Base-by-base conservation (phyloP, 2,888 invertebrate genomes). In the Nezara viridula region DNA sequence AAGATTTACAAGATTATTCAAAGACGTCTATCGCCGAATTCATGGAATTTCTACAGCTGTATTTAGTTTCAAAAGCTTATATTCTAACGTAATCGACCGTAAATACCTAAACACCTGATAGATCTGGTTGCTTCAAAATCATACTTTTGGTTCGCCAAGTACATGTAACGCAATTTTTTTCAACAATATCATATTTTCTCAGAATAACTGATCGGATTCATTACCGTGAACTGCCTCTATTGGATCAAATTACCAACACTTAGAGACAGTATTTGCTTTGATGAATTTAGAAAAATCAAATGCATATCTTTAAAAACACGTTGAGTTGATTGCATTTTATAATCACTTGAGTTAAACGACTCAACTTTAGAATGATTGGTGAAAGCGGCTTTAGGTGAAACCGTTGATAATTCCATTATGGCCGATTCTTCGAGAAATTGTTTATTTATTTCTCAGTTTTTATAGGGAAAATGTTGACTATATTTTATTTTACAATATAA, bases 351-450 rank as follows among this genome's bases (percentile, higher is more conserved):
- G 55, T 55, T 27, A 27, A 60, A 27, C 0, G 32, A 37, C 37
- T 21, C 27, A 6, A 73, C 19, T 21, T 1, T 2, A 37, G 27
- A 37, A 73, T 73, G 37, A 73, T 73, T 27, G 66, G 66, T 73
- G 66, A 73, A 73, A 73, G 66, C 9, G 4, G 37, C 37, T 73
- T 37, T 37, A 73, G 27, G 66, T 37, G 66, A 73, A 73, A 73
- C 32, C 66, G 66, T 73, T 73, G 66, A 73, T 73, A 73, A 73
- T 73, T 73, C 14, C 66, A 73, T 37, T 73, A 73, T 1, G 9
- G 19, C 37, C 16, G 37, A 37, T 73, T 73, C 27, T 27, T 21
- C 32, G 5, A 32, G n/a, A n/a, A 32, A 66, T 32, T 16, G 16
- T 32, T 66, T 66, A 32, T 32, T 66, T 32, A 66, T 66, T 32